Evolutionary conservation across 1,140 invertebrate species (phyloP), one percentile per base, ranked within the genome.

Genomic region (Heliconius hermathena): DNA sequence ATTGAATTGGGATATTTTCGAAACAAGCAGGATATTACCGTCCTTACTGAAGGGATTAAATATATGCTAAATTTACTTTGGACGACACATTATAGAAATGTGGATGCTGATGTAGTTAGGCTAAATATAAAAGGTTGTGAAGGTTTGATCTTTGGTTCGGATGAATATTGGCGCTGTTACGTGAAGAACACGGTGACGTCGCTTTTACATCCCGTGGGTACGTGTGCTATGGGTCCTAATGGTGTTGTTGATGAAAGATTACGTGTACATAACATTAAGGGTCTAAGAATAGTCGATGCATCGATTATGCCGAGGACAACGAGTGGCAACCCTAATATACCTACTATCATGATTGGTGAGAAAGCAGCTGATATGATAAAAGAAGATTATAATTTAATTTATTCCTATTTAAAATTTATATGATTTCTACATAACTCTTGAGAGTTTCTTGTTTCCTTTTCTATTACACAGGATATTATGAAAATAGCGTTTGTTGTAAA

Each of bases 181-280:
- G 95, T 95, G 0, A 90, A 95, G 33, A 95, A 96, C 81, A 95
- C 96, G 13, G 97, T 97, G 0, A 96, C 96, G 91, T 97, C 97
- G 0, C 97, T 98, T 54, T 97, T 97, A 81, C 98, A 98, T 81
- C 97, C 97, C 93, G 97, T 96, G 1, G 97, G 97, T 11, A 97
- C 96, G 0, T 97, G 97, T 41, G 97, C 97, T 89, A 99, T 98
- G 98, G 98, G 98, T 0, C 96, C 96, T 1, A 78, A 87, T 9
- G 93, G 86, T 0, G 97, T 97, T 3, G 96, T 97, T 1, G 96
- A 98, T 89, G 95, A 96, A 0, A 88, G 95, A 66, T 90, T 98
- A 1, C 95, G 95, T 29, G 97, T 98, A 0, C 91, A 96, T 84
- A 96, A 97, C 0, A 93, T 97, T 3, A 82, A 87, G 11, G 95